phyloP scores from a whole-genome alignment of 2,888 invertebrate genomes.

The Leucophenga montana region DNA sequence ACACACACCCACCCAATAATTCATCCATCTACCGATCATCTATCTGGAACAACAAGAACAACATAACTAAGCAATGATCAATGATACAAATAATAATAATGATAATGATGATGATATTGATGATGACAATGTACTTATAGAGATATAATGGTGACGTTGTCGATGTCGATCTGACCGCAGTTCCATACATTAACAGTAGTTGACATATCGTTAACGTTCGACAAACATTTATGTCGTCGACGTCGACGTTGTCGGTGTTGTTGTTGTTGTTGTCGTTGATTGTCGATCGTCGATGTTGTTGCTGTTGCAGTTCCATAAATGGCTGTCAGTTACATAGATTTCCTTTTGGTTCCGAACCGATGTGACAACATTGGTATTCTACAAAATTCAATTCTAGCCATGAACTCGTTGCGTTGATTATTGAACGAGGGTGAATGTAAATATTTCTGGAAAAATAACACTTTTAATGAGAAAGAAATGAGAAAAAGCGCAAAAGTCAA shows the following conservation, averaged over 20 bases:
- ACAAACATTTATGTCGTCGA: constrained; percentile 18
- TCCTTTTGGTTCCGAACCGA: background rate
- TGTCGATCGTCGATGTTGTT: constrained; percentile 9
- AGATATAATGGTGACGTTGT: constrained; percentile 6
- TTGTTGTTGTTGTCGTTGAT: constrained; percentile 13
- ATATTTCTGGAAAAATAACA: too few species aligned
- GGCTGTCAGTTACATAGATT: constrained; percentile 13
- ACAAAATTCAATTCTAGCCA: too few species aligned
- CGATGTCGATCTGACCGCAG: constrained; percentile 49
- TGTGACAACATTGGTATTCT: too few species aligned
- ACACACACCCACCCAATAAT: background rate
- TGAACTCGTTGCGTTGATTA: too few species aligned
- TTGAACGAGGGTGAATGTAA: too few species aligned
- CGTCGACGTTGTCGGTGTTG: background rate
- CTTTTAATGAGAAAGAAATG: too few species aligned
- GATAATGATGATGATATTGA: background rate
- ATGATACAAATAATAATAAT: background rate
- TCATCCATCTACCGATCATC: background rate
- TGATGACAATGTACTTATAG: background rate
- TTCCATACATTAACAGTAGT: constrained; percentile 52
- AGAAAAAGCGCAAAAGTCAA: too few species aligned
- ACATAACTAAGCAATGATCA: background rate
- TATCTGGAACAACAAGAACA: background rate
- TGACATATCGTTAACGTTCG: constrained; percentile 60
- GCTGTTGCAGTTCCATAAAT: constrained; percentile 25